Conservation (phyloP, 2,888 invertebrate species). For the Ectemnius continuus region DNA sequence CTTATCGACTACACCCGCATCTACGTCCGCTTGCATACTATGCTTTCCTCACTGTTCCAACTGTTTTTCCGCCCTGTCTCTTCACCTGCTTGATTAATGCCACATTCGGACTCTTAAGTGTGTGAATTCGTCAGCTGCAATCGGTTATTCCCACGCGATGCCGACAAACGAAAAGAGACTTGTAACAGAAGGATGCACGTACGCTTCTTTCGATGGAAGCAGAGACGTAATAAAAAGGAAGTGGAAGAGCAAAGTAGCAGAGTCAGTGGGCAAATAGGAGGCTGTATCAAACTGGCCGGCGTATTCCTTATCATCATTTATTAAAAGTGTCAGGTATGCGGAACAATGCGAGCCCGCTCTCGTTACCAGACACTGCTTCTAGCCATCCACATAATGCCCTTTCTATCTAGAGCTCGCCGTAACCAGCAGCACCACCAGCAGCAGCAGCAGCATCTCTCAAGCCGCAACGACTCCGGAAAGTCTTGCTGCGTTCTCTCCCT, state of each 20-base stretch:
- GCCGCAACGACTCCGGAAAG: slow-evolving; percentile 7
- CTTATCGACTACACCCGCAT: neutral
- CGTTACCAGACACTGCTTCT: slow-evolving; percentile 39
- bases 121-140: neutral
- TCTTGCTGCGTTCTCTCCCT: neutral
- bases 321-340: slow-evolving; percentile 46
- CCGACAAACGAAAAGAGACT: neutral
- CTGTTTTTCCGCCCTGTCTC: neutral
- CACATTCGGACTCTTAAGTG: neutral
- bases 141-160: neutral
- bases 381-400: slow-evolving; percentile 25
- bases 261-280: slow-evolving; percentile 21
- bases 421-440: slow-evolving; percentile 11
- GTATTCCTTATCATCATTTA: slow-evolving; percentile 42
- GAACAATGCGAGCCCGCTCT: slow-evolving; percentile 41
- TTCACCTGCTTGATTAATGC: neutral
- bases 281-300: slow-evolving; percentile 18
- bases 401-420: slow-evolving; percentile 14
- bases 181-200: neutral
- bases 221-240: neutral
- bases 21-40: neutral
- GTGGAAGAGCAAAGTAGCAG: slow-evolving; percentile 12
- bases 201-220: neutral
- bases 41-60: neutral
- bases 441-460: neutral